phyloP scores from a whole-genome alignment of 2,797 vertebrate species.

The Esox masquinongy region DNA sequence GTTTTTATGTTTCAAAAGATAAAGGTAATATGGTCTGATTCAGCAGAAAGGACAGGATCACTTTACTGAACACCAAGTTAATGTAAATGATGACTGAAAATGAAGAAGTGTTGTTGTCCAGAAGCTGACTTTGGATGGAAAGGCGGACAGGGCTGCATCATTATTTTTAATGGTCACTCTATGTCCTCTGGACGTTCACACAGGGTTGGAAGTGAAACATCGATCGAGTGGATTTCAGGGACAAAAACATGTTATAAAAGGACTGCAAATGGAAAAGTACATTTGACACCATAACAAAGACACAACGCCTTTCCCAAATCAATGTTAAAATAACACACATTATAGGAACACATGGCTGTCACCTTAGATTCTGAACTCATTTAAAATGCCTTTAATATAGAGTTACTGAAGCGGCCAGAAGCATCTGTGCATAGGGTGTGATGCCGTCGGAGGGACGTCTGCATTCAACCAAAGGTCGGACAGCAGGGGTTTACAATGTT shows the following conservation, averaged over 20 bases:
- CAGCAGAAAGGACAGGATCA: neutral
- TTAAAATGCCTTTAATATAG: constrained; percentile 33
- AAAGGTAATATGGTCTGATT: constrained; percentile 10
- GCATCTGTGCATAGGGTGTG: constrained; percentile 34
- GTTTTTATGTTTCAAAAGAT: neutral
- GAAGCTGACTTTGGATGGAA: constrained; percentile 20
- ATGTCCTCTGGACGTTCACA: constrained; percentile 3
- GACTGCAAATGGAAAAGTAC: neutral
- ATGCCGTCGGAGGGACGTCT: constrained; percentile 31
- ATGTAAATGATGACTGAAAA: constrained; percentile 1
- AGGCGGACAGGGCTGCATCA: constrained; percentile 8
- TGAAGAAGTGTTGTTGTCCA: neutral
- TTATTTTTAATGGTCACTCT: constrained; percentile 40
- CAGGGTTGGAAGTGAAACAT: constrained; percentile 1
- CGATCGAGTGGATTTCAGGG: neutral
- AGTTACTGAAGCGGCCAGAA: constrained; percentile 16
- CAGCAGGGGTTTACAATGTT: constrained; percentile 38
- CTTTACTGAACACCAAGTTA: constrained; percentile 13
- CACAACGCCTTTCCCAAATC: constrained; percentile 37
- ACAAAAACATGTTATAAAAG: neutral
- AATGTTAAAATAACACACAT: constrained; percentile 22
- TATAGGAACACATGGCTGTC: constrained; percentile 35
- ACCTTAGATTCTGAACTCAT: constrained; percentile 41
- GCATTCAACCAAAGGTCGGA: neutral
- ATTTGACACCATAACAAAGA: neutral